These are phyloP conservation scores for Apteryx owenii DNA, from an alignment of 2,113 vertebrate species.

Conservation along the genomic window DNA sequence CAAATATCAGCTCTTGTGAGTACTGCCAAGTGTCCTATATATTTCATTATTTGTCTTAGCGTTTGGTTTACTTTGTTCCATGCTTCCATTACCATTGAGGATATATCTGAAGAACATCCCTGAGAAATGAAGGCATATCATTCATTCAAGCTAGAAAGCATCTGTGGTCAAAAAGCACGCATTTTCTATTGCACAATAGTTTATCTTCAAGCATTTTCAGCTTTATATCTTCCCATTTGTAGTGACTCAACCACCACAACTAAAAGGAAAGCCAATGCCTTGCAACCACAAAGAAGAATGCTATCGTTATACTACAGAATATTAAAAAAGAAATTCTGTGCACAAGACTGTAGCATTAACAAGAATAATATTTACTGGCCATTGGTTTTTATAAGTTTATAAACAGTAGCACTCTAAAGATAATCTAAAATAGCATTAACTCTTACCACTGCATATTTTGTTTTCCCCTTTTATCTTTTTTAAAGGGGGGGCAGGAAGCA, in stretches of 20 bases:
- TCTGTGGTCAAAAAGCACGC: not conserved
- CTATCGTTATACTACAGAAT: not conserved
- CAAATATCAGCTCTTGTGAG: slow-evolving; percentile 78
- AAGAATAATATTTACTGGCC: not conserved
- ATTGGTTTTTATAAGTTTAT: not conserved
- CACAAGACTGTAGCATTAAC: not conserved
- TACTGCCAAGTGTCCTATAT: slow-evolving; percentile 79
- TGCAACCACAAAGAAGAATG: not conserved
- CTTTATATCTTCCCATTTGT: not conserved
- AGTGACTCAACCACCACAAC: not conserved
- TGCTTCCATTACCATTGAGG: slow-evolving; percentile 91
- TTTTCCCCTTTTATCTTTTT: not conserved
- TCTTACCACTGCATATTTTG: not conserved
- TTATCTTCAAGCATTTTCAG: not conserved
- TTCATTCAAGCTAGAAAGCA: not conserved
- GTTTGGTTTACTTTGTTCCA: slow-evolving; percentile 78
- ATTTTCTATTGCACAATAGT: not conserved
- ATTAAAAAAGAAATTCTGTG: not conserved
- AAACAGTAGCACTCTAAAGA: not conserved
- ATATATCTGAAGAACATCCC: slow-evolving; percentile 94
- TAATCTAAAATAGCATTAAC: not conserved
- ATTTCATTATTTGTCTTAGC: slow-evolving; percentile 73
- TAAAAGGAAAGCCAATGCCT: not conserved
- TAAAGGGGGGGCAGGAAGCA: not conserved
- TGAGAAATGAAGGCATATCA: slow-evolving; percentile 53